These are phyloP conservation scores for Vulpes vulpes DNA, from an alignment of 2,113 vertebrate genomes.

Conservation along the genomic window DNA sequence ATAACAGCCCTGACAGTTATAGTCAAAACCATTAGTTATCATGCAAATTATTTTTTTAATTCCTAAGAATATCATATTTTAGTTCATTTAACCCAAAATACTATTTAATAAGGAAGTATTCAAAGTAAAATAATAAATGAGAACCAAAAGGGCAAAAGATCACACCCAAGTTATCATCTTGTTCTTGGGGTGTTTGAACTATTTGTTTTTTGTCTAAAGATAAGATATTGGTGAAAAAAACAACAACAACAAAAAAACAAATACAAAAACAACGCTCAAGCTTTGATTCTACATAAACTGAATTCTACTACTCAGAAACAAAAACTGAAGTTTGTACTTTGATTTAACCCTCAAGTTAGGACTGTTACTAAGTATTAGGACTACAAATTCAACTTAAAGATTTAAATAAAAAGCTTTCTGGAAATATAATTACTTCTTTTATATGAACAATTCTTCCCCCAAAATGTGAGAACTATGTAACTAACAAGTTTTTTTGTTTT, in stretches of 20 bases:
- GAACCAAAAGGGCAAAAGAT: background rate
- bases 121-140: constrained; percentile 12
- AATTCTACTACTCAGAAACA: background rate
- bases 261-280: background rate
- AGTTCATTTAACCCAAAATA: background rate
- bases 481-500: background rate
- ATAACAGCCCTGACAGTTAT: background rate
- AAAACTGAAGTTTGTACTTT: background rate
- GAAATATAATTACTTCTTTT: background rate
- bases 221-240: background rate
- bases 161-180: background rate
- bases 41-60: background rate
- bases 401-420: constrained; percentile 18
- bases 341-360: background rate
- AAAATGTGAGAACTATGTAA: background rate
- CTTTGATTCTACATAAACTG: constrained; percentile 27
- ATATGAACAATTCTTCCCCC: background rate
- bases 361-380: background rate
- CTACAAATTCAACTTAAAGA: constrained; percentile 23
- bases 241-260: background rate
- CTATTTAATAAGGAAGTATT: background rate
- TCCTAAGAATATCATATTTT: background rate
- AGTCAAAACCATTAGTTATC: constrained; percentile 7
- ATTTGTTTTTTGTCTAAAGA: background rate
- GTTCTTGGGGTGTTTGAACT: background rate